Conservation (phyloP, 2,113 vertebrate genomes). For the Scolopax mira region DNA sequence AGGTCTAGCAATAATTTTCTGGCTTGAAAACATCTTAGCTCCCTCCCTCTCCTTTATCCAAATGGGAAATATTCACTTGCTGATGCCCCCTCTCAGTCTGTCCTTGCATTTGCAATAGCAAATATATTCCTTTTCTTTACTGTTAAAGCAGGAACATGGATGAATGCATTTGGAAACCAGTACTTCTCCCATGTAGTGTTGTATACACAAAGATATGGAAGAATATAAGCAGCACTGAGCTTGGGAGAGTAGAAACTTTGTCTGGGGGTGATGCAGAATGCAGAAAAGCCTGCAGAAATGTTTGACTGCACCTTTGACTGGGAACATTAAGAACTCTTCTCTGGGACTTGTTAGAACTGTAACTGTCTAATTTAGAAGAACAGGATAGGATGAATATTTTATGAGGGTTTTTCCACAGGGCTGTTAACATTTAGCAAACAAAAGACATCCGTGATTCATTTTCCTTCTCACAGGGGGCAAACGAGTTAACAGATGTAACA, state of each 20-base stretch:
- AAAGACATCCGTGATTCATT: conserved; percentile 60
- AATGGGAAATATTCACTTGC: not conserved
- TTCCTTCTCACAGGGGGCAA: conserved; percentile 64
- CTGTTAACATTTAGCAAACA: conserved; percentile 60
- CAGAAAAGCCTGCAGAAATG: conserved; percentile 34
- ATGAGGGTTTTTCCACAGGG: conserved; percentile 52
- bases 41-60: not conserved
- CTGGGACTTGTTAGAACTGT: conserved; percentile 54
- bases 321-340: conserved; percentile 36
- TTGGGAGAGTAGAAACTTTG: not conserved
- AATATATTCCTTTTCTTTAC: not conserved
- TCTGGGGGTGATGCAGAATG: not conserved
- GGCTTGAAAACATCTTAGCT: not conserved
- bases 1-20: not conserved
- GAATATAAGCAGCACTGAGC: not conserved
- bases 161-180: conserved; percentile 18
- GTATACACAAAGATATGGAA: not conserved
- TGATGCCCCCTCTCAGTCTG: not conserved
- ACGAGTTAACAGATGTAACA: conserved; percentile 58
- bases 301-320: conserved; percentile 40
- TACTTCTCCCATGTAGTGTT: not conserved
- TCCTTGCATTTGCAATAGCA: not conserved
- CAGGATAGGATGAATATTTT: conserved; percentile 64
- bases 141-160: not conserved
- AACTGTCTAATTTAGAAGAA: conserved; percentile 51